phyloP scores from a whole-genome alignment of 2,113 vertebrate species.

The Mastomys natalensis region DNA sequence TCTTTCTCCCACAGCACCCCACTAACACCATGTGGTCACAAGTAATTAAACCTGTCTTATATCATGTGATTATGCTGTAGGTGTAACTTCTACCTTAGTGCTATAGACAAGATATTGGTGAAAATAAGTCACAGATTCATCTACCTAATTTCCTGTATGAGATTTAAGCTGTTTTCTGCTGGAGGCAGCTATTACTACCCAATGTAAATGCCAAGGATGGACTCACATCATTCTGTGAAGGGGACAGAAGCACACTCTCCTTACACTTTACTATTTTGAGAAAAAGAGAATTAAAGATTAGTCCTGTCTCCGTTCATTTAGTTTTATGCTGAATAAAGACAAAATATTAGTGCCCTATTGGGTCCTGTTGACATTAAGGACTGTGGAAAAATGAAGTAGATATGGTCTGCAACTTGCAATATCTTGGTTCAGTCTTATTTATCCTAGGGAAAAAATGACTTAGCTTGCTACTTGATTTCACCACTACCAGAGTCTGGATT shows the following conservation, averaged over 20 bases:
- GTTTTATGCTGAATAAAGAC: not conserved
- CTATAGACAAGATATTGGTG: not conserved
- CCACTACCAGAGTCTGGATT: not conserved
- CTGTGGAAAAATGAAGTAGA: not conserved
- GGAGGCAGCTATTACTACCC: not conserved
- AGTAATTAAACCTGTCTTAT: not conserved
- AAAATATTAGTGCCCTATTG: not conserved
- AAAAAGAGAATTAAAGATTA: not conserved
- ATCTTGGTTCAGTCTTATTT: not conserved
- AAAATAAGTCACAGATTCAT: not conserved
- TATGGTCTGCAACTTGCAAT: not conserved
- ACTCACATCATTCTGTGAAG: not conserved
- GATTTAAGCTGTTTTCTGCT: not conserved
- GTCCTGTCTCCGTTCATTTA: not conserved
- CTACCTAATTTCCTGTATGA: not conserved
- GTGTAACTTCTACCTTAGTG: not conserved
- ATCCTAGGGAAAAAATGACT: not conserved
- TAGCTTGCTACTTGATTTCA: not conserved
- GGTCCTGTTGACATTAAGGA: not conserved
- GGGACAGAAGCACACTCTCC: not conserved
- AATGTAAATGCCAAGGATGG: not conserved
- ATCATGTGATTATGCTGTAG: not conserved
- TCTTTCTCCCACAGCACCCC: not conserved
- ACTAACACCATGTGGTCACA: not conserved
- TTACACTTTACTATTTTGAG: not conserved